Base-by-base conservation (phyloP, 2,113 vertebrate genomes). In the Hyperoodon ampullatus region DNA sequence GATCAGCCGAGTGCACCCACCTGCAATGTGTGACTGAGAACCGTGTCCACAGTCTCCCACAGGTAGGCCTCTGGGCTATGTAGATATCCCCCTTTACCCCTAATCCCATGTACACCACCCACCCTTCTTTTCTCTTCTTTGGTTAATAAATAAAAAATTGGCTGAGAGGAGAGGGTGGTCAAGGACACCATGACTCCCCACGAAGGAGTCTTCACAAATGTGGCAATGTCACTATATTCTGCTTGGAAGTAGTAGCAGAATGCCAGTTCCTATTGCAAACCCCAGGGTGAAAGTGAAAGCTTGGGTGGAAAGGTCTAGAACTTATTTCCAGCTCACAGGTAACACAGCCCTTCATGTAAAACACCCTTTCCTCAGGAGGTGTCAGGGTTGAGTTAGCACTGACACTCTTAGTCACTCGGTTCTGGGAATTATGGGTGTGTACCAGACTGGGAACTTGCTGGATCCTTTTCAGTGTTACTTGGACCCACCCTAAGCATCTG, bases 361-460 rank as follows among this genome's bases (percentile, higher is more conserved):
- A 96, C 60, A 72, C 30, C 53, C 81, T 85, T 80, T 61, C 44
- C 81, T 80, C 21, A 0, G 75, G 4, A 19, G 35, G 5, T 5
- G 53, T 39, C 10, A 44, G 23, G 68, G 61, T 4, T 70, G 26
- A 85, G 55, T 95, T n/a, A 84, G 39, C 23, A 5, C n/a, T 82
- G 71, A 94, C n/a, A 24, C 6, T 58, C 86, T 95, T 94, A 96
- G 85, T 97, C 96, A 95, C 88, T 85, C 16, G 15, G 2, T 66
- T 96, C 93, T 1, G 2, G 66, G 85, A 96, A 93, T 68, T 71
- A 58, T 1, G 96, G 95, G 86, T 97, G 94, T 93, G 86, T 85
- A 88, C 33, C 86, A 88, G 85, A 86, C 88, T 88, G 88, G 47
- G 68, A 97, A 94, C 35, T 92, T 5, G 0, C 42, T 77, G 93